These are phyloP conservation scores for Xenentodon cancila DNA, from an alignment of 2,797 vertebrate genomes.

Conservation along the genomic window DNA sequence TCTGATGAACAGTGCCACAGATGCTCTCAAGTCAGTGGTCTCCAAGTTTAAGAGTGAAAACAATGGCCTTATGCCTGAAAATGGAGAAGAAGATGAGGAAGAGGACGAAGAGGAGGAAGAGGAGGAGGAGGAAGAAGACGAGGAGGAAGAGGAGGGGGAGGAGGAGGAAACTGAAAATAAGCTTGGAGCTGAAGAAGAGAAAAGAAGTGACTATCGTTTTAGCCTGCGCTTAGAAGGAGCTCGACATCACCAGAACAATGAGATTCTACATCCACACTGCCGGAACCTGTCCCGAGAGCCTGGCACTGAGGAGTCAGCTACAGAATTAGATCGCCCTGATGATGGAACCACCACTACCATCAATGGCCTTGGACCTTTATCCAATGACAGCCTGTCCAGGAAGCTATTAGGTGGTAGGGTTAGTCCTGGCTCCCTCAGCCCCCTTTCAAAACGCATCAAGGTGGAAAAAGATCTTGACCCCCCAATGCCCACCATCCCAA, in stretches of 20 bases:
- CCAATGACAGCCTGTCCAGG: slow-evolving; percentile 89
- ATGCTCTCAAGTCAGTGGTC: slow-evolving; percentile 95
- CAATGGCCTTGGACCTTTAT: slow-evolving; percentile 91
- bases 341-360: slow-evolving; percentile 75
- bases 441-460: slow-evolving; percentile 97
- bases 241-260: slow-evolving; percentile 95
- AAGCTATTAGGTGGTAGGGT: slow-evolving; percentile 87
- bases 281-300: slow-evolving; percentile 83
- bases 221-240: slow-evolving; percentile 93
- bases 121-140: slow-evolving; percentile 93
- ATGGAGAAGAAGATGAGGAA: slow-evolving; percentile 94
- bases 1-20: slow-evolving; percentile 91
- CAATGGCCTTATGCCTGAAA: slow-evolving; percentile 90
- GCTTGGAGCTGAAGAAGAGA: slow-evolving; percentile 63
- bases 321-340: slow-evolving; percentile 89
- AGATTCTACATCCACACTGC: slow-evolving; percentile 82
- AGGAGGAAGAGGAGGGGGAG: slow-evolving; percentile 86
- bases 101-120: slow-evolving; percentile 95
- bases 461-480: slow-evolving; percentile 97
- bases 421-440: slow-evolving; percentile 92
- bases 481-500: slow-evolving; percentile 91
- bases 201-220: slow-evolving; percentile 89
- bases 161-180: slow-evolving; percentile 91
- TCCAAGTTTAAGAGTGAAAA: slow-evolving; percentile 97
- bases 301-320: slow-evolving; percentile 88